Evolutionary conservation across 2,797 vertebrate species (phyloP).

Genomic region (Sebastes steindachneri): DNA sequence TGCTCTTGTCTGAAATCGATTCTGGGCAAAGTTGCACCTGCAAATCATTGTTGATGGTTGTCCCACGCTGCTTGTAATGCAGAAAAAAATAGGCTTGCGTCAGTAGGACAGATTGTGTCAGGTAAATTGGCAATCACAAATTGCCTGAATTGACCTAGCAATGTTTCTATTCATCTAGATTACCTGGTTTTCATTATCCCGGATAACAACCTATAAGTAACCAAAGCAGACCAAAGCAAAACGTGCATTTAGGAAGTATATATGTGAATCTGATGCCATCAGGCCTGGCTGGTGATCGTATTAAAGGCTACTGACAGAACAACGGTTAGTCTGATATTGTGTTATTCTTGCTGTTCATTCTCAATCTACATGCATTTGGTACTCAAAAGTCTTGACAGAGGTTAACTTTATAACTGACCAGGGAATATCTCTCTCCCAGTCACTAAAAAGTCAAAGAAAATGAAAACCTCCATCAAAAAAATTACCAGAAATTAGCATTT

Average conservation of each 20-base stretch:
- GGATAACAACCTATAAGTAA: background rate
- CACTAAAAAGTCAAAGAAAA: conserved; percentile 30
- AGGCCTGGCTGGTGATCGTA: background rate
- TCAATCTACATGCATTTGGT: background rate
- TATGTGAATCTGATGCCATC: background rate
- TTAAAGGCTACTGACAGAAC: background rate
- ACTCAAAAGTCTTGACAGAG: background rate
- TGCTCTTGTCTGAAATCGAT: background rate
- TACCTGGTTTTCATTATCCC: background rate
- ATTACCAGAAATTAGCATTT: conserved; percentile 55
- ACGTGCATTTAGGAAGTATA: background rate
- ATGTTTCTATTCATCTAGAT: background rate
- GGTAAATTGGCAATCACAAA: background rate
- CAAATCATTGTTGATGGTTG: background rate
- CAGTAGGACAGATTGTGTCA: background rate
- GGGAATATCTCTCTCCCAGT: background rate
- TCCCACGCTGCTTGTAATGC: background rate
- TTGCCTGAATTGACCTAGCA: background rate
- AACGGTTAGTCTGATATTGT: background rate
- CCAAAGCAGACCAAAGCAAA: background rate
- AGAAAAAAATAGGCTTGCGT: background rate
- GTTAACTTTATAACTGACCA: conserved; percentile 7
- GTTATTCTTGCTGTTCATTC: background rate
- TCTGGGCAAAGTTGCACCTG: background rate
- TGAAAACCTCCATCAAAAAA: conserved; percentile 27